Evolutionary conservation across 2,113 vertebrate species (phyloP).

Genomic region (Coracopsis vasa): DNA sequence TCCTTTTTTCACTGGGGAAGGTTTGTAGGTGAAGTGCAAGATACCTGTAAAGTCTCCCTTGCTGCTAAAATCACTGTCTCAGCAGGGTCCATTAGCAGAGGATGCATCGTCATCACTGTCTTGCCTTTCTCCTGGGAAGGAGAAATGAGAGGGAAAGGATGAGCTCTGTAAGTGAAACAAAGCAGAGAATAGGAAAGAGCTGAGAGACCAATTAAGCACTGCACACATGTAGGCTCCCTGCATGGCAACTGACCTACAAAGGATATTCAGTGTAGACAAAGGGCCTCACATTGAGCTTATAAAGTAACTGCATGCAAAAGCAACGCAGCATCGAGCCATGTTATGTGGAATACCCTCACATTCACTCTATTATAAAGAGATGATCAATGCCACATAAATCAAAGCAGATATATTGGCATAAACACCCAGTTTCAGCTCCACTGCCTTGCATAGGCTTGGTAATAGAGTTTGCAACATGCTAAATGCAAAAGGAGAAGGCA

Average conservation of each 20-base stretch:
- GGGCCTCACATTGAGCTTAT: neutral
- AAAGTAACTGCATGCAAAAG: neutral
- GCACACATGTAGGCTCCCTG: neutral
- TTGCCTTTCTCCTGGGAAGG: neutral
- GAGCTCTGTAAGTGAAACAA: conserved; percentile 12
- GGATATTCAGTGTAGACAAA: neutral
- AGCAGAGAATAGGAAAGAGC: neutral
- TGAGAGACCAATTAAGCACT: conserved; percentile 25
- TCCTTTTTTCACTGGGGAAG: neutral
- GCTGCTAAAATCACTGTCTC: neutral
- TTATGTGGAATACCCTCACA: neutral
- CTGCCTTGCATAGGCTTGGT: neutral
- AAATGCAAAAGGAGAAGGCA: neutral
- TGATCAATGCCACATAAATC: neutral
- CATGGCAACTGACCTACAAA: conserved; percentile 37
- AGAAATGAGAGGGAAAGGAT: neutral
- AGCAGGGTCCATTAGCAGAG: neutral
- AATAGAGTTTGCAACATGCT: neutral
- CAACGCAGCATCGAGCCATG: neutral
- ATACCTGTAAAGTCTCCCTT: neutral
- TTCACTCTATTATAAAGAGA: neutral
- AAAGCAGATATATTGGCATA: neutral
- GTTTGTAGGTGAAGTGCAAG: neutral
- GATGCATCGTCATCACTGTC: neutral
- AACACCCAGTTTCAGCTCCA: neutral